Base-by-base conservation (phyloP, 1,140 invertebrate genomes). In the Pollicipes pollicipes region DNA sequence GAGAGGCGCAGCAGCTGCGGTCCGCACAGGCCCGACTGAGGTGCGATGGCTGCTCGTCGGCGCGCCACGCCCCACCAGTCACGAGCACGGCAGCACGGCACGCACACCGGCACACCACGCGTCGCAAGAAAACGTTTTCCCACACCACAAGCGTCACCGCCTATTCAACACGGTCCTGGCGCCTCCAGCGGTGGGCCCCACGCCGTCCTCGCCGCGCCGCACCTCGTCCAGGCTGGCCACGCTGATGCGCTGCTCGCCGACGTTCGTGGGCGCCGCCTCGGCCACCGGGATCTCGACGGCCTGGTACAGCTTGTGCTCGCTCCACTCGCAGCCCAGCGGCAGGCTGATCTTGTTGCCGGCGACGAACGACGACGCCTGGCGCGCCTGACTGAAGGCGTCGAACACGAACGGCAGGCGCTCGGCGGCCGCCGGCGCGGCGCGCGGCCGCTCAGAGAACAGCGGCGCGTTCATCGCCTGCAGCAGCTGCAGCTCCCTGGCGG, bases 221-320 rank as follows among this genome's bases (percentile, higher is more conserved):
- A 88, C 87, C 79, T 92, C 85, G 82, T 97, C 93, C 72, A 97
- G 81, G 17, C 84, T 81, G 0, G 83, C 81, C 72, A 95, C 86
- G 67, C 83, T 80, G n/a, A 93, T 83, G 30, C 85, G 82, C 70
- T 87, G 82, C 70, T 87, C 86, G 1, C 88, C 86, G 68, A 94
- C 82, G 72, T 84, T 79, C 0, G 87, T 78, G 6, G 85, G 82
- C 0, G 86, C 81, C 26, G 83, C 78, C 70, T 88, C 86, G 72
- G 85, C 85, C 26, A 89, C 84, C 0, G 95, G 94, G 77, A 98
- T 92, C 30, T 84, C 83, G 3, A 98, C 87, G 83, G 97, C 91
- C 79, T 97, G 93, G 71, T 87, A 82, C 73, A 86, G 84, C 66
- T 81, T 86, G 76, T 80, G 78, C 3, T 89, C 85, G 64, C 85